phyloP scores from a whole-genome alignment of 2,888 invertebrate genomes.

The Labia minor region DNA sequence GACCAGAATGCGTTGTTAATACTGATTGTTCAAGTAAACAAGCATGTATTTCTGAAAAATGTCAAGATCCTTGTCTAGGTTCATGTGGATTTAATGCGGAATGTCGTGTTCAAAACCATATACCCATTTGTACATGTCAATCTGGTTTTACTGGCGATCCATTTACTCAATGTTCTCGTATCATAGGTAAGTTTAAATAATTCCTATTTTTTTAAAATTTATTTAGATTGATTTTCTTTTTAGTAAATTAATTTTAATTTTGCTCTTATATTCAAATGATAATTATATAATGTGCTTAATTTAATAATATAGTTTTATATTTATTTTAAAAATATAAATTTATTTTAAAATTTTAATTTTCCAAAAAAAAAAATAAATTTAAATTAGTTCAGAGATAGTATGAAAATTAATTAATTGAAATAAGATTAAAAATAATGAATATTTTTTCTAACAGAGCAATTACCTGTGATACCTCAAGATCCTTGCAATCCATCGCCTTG shows the following conservation, averaged over 20 bases:
- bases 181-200: conserved; percentile 37
- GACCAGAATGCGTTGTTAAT: conserved; percentile 51
- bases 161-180: conserved; percentile 53
- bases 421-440: too few species aligned
- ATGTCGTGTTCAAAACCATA: conserved; percentile 38
- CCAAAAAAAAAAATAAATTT: too few species aligned
- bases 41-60: conserved; percentile 40
- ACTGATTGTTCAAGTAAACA: conserved; percentile 39
- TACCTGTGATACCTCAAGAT: conserved; percentile 39
- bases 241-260: neutral
- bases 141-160: conserved; percentile 61
- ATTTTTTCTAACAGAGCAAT: conserved; percentile 43
- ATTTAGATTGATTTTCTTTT: too few species aligned
- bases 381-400: too few species aligned
- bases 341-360: conserved; percentile 17
- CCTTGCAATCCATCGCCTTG: conserved; percentile 57
- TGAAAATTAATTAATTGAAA: too few species aligned
- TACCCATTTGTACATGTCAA: conserved; percentile 44
- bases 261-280: neutral
- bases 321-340: neutral
- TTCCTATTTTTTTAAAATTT: neutral
- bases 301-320: neutral
- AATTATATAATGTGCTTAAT: neutral
- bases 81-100: conserved; percentile 42
- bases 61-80: conserved; percentile 40